Evolutionary conservation across 2,888 invertebrate species (phyloP).

Genomic region (Pyrrhia umbra): DNA sequence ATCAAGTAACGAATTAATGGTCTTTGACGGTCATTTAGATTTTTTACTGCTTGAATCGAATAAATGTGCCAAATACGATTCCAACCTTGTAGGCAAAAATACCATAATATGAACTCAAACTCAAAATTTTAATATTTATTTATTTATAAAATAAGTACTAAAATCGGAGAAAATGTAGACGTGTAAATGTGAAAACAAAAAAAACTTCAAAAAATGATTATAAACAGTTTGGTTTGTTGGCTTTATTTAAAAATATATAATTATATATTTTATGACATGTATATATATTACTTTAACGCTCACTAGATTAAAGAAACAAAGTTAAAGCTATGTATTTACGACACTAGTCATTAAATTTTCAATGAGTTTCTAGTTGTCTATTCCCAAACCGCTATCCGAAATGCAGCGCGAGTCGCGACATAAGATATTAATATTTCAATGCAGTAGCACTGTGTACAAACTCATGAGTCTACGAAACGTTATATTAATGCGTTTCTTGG

Average conservation of each 20-base stretch:
- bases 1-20: conserved; percentile 2
- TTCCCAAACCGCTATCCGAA: background rate
- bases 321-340: background rate
- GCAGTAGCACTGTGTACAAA: conserved; percentile 1
- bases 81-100: background rate
- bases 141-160: no score
- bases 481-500: background rate
- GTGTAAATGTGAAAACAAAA: no score
- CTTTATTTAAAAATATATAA: no score
- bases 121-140: no score
- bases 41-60: background rate
- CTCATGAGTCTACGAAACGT: background rate
- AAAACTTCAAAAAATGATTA: no score
- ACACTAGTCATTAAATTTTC: background rate
- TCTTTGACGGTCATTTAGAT: background rate
- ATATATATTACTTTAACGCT: background rate
- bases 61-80: no score
- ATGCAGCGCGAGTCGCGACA: background rate
- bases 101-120: no score
- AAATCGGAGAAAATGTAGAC: no score
- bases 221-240: no score
- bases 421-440: conserved; percentile 19
- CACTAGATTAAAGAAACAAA: background rate
- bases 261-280: no score
- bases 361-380: conserved; percentile 10